Base-by-base conservation (phyloP, 2,888 invertebrate species). In the Campoplex capitator region DNA sequence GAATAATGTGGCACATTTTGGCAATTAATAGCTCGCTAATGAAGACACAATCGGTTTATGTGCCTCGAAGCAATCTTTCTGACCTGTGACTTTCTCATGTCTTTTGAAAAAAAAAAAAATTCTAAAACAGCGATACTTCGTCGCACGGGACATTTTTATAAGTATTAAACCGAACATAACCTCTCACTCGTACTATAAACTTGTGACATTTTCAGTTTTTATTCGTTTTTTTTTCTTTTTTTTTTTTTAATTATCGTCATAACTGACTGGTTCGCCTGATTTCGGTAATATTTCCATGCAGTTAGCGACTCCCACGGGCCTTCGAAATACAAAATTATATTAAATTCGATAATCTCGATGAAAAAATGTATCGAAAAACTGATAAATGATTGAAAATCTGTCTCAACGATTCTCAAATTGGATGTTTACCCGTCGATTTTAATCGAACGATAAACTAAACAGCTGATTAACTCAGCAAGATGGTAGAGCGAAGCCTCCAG, bases 1-100 rank as follows among this genome's bases (percentile, higher is more conserved):
- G 84, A 87, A 74, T 92, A 92, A 92, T 92, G 92, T 92, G 91
- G 90, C 91, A 90, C 89, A 89, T 90, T 92, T 92, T 91, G 91
- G 91, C 93, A 93, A 94, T 94, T 93, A 94, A 94, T 94, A 91
- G 92, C 89, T 56, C 89, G 88, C 90, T 93, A 93, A 94, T 94
- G 92, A 93, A 93, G 93, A 93, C 92, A 92, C 92, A 92, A 93
- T 92, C 92, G 89, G 83, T 79, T 65, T 67, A 32, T 56, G 23
- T 85, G 88, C 91, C 92, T 88, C 86, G 71, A 62, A 88, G 92
- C 91, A 84, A 78, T 85, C 84, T 88, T 84, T 88, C 89, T 86
- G 86, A 86, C 88, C 89, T 87, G 86, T 83, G 81, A 75, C 87
- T 86, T 42, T 62, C 45, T 75, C 54, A 28, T 58, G 67, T 65